Conservation (phyloP, 2,113 vertebrate species). For the Neotoma lepida region DNA sequence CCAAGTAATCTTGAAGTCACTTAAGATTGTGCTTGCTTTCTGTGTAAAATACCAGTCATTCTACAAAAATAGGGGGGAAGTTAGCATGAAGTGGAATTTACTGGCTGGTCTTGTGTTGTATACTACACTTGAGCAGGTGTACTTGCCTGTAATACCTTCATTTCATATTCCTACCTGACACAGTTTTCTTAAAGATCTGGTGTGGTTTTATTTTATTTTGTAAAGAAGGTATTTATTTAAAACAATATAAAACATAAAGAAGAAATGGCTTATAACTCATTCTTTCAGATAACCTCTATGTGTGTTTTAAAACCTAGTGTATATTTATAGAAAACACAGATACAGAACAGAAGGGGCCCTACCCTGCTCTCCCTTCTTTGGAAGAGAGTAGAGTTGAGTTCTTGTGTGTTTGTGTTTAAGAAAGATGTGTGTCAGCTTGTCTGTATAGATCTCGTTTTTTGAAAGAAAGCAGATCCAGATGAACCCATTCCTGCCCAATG, state of each 20-base stretch:
- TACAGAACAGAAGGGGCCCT: neutral
- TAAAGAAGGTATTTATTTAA: neutral
- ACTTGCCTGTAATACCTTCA: neutral
- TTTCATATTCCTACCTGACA: neutral
- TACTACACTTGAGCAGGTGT: neutral
- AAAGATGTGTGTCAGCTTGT: neutral
- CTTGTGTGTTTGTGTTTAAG: slow-evolving; percentile 26
- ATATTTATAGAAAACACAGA: slow-evolving; percentile 20
- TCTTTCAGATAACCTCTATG: slow-evolving; percentile 17
- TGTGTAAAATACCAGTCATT: slow-evolving; percentile 20
- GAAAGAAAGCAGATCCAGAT: neutral
- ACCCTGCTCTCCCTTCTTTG: neutral
- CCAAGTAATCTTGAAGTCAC: slow-evolving; percentile 1
- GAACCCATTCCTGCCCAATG: neutral
- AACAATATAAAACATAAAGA: slow-evolving; percentile 5
- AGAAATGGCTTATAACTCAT: slow-evolving; percentile 7
- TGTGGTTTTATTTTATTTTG: neutral
- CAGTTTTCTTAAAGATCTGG: neutral
- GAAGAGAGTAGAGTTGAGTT: slow-evolving; percentile 38
- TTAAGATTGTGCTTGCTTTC: slow-evolving; percentile 34
- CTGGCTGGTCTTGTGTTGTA: neutral
- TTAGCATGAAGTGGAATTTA: neutral
- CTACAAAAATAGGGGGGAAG: slow-evolving; percentile 27
- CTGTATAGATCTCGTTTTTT: neutral
- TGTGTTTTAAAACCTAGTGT: neutral